A percentile compares a stretch with the other conserved stretches of the same genome.
Conservation (phyloP, 2,888 invertebrate genomes). For the Polia nebulosa region DNA sequence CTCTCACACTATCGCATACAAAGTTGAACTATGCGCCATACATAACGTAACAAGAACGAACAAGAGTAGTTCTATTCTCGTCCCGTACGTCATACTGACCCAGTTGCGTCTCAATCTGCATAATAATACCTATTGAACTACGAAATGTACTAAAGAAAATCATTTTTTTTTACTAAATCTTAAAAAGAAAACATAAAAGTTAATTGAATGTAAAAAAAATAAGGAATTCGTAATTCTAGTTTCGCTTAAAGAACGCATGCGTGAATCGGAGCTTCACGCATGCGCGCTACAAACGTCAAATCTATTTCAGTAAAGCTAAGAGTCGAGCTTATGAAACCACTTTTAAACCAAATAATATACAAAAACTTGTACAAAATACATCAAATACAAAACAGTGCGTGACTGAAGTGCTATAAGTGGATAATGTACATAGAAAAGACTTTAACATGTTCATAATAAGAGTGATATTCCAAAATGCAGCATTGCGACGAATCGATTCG, state of each 20-base stretch:
- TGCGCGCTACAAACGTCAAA: conserved; percentile 83
- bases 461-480: conserved; percentile 75
- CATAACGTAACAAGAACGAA: conserved; percentile 12
- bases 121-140: conserved; percentile 33
- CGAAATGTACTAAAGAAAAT: conserved; percentile 7
- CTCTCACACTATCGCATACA: conserved; percentile 51
- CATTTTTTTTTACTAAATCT: neutral
- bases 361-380: conserved; percentile 41
- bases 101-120: conserved; percentile 40
- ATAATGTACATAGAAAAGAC: conserved; percentile 53
- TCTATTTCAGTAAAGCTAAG: conserved; percentile 87
- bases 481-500: conserved; percentile 82
- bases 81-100: conserved; percentile 49
- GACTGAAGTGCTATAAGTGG: conserved; percentile 25
- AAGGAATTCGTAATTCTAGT: conserved; percentile 9
- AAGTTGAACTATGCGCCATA: conserved; percentile 18
- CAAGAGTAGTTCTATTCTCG: conserved; percentile 53
- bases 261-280: conserved; percentile 70
- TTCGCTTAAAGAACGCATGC: conserved; percentile 76
- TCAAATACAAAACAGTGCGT: conserved; percentile 43
- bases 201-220: conserved; percentile 5
- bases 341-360: conserved; percentile 62
- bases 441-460: conserved; percentile 45
- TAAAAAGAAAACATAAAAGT: neutral
- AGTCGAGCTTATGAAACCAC: conserved; percentile 62